Conservation (phyloP, 2,888 invertebrate genomes). For the Emesis furor region DNA sequence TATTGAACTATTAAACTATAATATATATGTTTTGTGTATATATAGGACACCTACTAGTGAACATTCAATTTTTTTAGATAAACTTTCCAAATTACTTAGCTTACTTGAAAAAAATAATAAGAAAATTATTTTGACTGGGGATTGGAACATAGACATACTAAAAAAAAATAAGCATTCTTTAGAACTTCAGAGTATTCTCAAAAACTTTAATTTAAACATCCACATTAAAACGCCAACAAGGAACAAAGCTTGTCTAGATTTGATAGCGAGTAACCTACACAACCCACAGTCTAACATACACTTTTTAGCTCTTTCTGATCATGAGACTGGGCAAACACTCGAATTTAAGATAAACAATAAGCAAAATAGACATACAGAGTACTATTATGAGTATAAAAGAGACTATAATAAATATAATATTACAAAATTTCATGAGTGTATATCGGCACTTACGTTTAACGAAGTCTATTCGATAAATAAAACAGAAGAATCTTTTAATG, state of each 20-base stretch:
- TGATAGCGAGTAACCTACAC: not conserved
- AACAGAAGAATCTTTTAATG: not conserved
- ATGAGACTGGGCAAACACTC: not conserved
- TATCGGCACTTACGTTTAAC: not conserved
- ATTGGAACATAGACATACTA: not conserved
- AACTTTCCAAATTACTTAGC: not conserved
- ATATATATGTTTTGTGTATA: not conserved
- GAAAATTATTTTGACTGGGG: not conserved
- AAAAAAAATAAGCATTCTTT: not conserved
- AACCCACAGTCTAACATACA: not conserved
- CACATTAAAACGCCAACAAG: not conserved
- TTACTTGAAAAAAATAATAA: not conserved
- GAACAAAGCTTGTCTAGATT: not conserved
- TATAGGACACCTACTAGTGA: not conserved
- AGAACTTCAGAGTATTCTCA: not conserved
- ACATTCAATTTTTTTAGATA: not conserved
- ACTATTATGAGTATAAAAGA: not conserved
- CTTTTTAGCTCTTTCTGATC: not conserved
- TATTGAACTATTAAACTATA: constrained; percentile 1
- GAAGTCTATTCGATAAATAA: not conserved
- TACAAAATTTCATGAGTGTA: not conserved
- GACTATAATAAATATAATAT: not conserved
- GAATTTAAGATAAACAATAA: not conserved
- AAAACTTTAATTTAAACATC: not conserved
- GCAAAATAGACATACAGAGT: not conserved